A percentile compares a stretch with the other conserved stretches of the same genome.
Conservation (phyloP, 2,888 invertebrate species). For the Sipha maydis region DNA sequence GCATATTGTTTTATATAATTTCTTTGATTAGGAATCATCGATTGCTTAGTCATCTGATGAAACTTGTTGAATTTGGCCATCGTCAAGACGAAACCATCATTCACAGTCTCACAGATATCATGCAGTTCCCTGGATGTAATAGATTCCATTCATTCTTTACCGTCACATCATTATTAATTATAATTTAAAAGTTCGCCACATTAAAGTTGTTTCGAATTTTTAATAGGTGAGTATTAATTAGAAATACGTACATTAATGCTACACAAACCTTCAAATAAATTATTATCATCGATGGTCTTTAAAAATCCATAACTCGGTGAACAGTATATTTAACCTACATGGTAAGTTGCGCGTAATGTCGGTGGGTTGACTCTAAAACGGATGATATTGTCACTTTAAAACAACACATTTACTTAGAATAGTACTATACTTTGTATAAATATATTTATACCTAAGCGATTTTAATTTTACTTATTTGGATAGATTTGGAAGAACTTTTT, state of each 20-base stretch:
- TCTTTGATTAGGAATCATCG: slow-evolving; percentile 22
- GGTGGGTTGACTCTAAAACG: no score
- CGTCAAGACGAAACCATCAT: neutral
- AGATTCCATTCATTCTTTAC: slow-evolving; percentile 7
- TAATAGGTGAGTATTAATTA: neutral
- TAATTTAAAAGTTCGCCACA: neutral
- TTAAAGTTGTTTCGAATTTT: neutral
- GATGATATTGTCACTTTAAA: no score
- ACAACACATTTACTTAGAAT: no score
- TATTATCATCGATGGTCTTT: no score
- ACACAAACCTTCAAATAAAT: no score
- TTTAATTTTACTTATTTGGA: no score
- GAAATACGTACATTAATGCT: neutral
- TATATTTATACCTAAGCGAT: no score
- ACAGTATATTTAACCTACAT: no score
- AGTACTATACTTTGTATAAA: no score
- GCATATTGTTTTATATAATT: neutral
- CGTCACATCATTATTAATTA: neutral
- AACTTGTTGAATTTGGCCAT: neutral
- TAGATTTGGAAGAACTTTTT: no score
- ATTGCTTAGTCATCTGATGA: slow-evolving; percentile 18
- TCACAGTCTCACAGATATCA: neutral
- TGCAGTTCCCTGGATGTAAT: slow-evolving; percentile 5
- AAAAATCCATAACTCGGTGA: no score
- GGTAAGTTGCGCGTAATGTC: no score